Conservation (phyloP, 2,113 vertebrate species). For the Loxodonta africana region DNA sequence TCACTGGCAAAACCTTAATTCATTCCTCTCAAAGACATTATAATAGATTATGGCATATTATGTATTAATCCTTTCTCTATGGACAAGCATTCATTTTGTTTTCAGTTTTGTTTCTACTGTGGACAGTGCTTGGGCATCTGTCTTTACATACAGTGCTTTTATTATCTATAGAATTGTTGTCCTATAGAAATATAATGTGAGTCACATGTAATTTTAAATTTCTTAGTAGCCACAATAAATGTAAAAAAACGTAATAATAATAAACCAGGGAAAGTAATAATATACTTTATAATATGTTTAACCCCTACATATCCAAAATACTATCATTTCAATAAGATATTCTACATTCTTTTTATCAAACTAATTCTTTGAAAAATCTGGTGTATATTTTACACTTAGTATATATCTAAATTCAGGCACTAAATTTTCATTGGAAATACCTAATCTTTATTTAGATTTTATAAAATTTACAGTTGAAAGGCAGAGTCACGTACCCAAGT, state of each 20-base stretch:
- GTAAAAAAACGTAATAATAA: neutral
- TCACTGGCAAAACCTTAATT: neutral
- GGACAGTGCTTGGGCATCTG: neutral
- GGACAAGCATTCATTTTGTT: neutral
- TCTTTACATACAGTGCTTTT: neutral
- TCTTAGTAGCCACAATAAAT: neutral
- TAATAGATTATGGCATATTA: neutral
- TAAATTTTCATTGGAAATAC: neutral
- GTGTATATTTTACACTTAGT: neutral
- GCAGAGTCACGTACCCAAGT: neutral
- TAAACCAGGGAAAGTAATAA: neutral
- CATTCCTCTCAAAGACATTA: neutral
- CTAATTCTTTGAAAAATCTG: neutral
- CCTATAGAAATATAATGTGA: neutral
- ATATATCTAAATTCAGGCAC: neutral
- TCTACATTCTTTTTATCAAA: slow-evolving; percentile 1
- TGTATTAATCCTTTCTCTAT: neutral
- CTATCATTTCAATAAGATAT: neutral
- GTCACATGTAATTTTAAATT: neutral
- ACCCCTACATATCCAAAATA: neutral
- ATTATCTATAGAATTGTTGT: neutral
- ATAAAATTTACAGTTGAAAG: neutral
- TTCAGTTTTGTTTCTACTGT: neutral
- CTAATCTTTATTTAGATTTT: neutral
- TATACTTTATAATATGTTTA: neutral